phyloP scores from a whole-genome alignment of 2,113 vertebrate genomes.

The Haemorhous mexicanus region DNA sequence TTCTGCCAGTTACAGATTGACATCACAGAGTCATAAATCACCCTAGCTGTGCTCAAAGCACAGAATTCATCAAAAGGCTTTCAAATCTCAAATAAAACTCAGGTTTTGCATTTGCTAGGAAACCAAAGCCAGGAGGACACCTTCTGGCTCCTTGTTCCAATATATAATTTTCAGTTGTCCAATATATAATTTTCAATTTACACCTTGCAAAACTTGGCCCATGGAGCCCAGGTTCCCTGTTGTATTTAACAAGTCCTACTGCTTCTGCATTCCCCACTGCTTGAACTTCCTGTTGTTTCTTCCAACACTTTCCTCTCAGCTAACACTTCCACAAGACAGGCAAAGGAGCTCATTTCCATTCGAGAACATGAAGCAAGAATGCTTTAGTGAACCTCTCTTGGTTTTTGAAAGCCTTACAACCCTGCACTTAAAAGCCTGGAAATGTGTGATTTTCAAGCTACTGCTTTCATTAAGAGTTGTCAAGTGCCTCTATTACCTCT shows the following conservation, averaged over 20 bases:
- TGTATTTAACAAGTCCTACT: background rate
- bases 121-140: background rate
- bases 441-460: slow-evolving; percentile 6
- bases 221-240: background rate
- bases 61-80: slow-evolving; percentile 34
- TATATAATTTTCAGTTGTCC: background rate
- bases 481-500: background rate
- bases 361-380: background rate
- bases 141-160: background rate
- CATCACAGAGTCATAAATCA: slow-evolving; percentile 31
- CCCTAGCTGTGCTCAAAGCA: background rate
- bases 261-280: background rate
- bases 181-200: background rate
- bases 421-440: background rate
- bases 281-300: background rate
- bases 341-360: background rate
- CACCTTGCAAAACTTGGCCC: background rate
- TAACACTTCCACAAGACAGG: background rate
- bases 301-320: background rate
- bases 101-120: background rate
- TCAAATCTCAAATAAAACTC: slow-evolving; percentile 21
- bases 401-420: background rate
- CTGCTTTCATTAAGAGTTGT: background rate
- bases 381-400: background rate
- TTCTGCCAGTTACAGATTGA: background rate